Evolutionary conservation across 2,888 invertebrate genomes (phyloP).

Genomic region (Stramonita haemastoma): DNA sequence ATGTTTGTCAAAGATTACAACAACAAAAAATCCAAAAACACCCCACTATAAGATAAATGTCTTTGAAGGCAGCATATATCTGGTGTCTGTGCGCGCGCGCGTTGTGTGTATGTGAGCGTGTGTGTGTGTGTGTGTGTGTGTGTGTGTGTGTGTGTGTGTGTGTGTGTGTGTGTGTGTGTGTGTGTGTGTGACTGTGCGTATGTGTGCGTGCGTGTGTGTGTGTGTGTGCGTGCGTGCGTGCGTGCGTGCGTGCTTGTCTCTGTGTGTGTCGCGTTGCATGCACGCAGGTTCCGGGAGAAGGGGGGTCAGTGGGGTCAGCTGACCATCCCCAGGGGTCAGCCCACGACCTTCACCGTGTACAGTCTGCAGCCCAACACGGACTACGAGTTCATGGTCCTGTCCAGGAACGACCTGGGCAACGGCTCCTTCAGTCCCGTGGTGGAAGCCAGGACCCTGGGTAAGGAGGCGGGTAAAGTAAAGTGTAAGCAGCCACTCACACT

Average conservation of each 20-base stretch:
- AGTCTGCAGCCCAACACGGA: conserved; percentile 92
- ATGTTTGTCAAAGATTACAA: too few species aligned
- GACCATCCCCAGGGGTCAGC: conserved; percentile 91
- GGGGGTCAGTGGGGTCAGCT: conserved; percentile 89
- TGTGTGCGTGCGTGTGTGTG: too few species aligned
- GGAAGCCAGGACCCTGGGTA: conserved; percentile 92
- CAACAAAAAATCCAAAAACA: too few species aligned
- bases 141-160: background rate
- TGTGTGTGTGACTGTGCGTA: too few species aligned
- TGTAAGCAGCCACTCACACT: too few species aligned
- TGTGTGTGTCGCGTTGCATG: background rate
- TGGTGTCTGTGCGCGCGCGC: too few species aligned
- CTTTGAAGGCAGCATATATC: too few species aligned
- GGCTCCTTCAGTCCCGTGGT: conserved; percentile 97
- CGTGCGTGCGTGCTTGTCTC: background rate
- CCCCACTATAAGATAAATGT: too few species aligned
- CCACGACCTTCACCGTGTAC: conserved; percentile 93
- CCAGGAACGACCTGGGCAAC: conserved; percentile 95
- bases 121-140: background rate
- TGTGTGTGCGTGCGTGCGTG: too few species aligned
- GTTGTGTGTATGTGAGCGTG: background rate
- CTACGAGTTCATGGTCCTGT: conserved; percentile 97
- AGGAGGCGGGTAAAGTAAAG: conserved; percentile 9
- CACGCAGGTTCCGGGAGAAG: conserved; percentile 57
- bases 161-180: too few species aligned